Base-by-base conservation (phyloP, 2,797 vertebrate species). In the Emydoidea blandingii region DNA sequence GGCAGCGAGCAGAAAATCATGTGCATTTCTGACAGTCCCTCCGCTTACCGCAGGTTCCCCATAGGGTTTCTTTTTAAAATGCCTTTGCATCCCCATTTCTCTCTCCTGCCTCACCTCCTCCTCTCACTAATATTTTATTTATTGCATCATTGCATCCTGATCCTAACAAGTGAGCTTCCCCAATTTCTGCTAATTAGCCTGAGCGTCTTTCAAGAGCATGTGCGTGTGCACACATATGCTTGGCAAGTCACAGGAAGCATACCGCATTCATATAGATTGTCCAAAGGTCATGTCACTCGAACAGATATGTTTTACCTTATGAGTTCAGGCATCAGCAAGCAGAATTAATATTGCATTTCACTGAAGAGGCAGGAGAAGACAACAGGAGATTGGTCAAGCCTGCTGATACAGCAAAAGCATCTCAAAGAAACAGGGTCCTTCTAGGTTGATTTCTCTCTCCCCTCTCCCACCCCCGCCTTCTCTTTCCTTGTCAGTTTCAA, bases 81-180 rank as follows among this genome's bases (percentile, higher is more conserved):
- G 74, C 80, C 83, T 56, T 23, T 86, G 81, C 87, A 83, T 78
- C 78, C 52, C 86, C n/a, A 44, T 37, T 82, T 78, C 0, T 19
- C 5, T 80, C 86, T 68, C 83, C 16, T 76, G 83, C 52, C 90
- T 90, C 94, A 50, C 94, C 76, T 44, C 37, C 74, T 86, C 62
- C 91, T 79, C 92, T 2, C 1, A 72, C 88, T 95, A 41, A 91
- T 97, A 84, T 96, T 97, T 96, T 92, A 97, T 97, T 97, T 93
- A 97, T 91, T 89, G 82, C 85, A 92, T 80, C 92, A 97, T 91
- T 89, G 82, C 85, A 92, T 80, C 92, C 96, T 90, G 87, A 19
- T 83, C 50, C 89, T 96, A 84, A 49, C n/a, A 15, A 86, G 92
- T 2, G 72, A 89, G 91, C 56, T 89, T 29, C 95, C 87, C 94